Percentiles rank a stretch among this genome's conserved stretches.
These are phyloP conservation scores for Drosophila engyochracea DNA, from an alignment of 2,888 invertebrate genomes.

Conservation along the genomic window DNA sequence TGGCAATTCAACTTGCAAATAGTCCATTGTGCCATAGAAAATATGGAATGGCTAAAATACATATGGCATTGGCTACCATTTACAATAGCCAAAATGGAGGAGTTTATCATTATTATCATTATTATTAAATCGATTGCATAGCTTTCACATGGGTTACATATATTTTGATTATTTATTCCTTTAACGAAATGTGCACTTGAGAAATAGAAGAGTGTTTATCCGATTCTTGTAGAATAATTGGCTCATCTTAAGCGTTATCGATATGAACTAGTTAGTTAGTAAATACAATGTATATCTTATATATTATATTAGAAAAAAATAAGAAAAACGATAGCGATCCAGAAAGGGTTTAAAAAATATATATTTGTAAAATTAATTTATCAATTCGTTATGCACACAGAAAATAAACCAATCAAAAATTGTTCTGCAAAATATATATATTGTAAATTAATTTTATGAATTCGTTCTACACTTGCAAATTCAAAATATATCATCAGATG, in stretches of 20 bases:
- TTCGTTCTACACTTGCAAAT: background rate
- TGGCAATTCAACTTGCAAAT: conserved; percentile 39
- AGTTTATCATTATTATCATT: conserved; percentile 1
- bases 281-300: background rate
- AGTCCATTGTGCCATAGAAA: conserved; percentile 15
- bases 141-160: conserved; percentile 18
- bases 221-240: conserved; percentile 30
- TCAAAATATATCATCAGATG: background rate
- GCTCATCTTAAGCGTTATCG: conserved; percentile 17
- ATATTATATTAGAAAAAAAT: background rate
- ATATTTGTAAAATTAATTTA: background rate
- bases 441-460: background rate
- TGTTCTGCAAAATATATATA: background rate
- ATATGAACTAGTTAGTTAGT: conserved; percentile 18
- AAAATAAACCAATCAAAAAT: background rate
- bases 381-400: background rate
- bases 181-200: background rate
- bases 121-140: conserved; percentile 34
- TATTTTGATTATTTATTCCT: conserved; percentile 35
- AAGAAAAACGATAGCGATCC: background rate
- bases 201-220: background rate
- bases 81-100: conserved; percentile 17
- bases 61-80: conserved; percentile 18
- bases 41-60: background rate
- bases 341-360: background rate